Percentiles rank a stretch among this genome's conserved stretches.
Conservation (phyloP, 2,113 vertebrate genomes). For the Hemiscyllium ocellatum region DNA sequence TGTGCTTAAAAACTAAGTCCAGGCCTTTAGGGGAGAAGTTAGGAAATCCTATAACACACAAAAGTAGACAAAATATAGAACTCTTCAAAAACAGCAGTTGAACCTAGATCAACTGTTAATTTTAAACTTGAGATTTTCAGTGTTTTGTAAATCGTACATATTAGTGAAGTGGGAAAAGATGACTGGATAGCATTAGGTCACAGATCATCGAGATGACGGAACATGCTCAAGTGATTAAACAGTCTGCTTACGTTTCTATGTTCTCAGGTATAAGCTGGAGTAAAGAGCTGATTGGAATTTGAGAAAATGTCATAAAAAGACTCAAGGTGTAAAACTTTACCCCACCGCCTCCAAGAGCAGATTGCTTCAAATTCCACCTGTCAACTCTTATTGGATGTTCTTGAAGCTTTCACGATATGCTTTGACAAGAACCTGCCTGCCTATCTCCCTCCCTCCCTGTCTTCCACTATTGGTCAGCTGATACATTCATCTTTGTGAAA, state of each 20-base stretch:
- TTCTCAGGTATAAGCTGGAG: not conserved
- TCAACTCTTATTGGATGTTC: not conserved
- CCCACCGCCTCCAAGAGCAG: not conserved
- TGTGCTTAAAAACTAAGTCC: not conserved
- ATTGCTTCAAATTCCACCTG: not conserved
- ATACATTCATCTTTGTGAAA: not conserved
- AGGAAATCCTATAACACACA: not conserved
- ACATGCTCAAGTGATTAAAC: not conserved
- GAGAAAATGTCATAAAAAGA: not conserved
- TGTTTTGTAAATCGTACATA: not conserved
- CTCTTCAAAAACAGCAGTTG: not conserved
- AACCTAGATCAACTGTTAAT: not conserved
- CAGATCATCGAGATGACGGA: not conserved
- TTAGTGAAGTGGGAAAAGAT: not conserved
- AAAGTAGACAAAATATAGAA: not conserved
- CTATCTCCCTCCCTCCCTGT: not conserved
- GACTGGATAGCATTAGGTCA: not conserved
- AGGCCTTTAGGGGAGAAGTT: not conserved
- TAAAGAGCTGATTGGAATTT: not conserved
- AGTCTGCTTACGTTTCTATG: not conserved
- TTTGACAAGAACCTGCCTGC: not conserved
- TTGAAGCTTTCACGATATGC: not conserved
- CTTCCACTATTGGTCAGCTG: not conserved
- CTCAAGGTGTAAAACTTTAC: not conserved
- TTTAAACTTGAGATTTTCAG: not conserved